Conservation (phyloP, 2,113 vertebrate species). For the Amazona vittata region DNA sequence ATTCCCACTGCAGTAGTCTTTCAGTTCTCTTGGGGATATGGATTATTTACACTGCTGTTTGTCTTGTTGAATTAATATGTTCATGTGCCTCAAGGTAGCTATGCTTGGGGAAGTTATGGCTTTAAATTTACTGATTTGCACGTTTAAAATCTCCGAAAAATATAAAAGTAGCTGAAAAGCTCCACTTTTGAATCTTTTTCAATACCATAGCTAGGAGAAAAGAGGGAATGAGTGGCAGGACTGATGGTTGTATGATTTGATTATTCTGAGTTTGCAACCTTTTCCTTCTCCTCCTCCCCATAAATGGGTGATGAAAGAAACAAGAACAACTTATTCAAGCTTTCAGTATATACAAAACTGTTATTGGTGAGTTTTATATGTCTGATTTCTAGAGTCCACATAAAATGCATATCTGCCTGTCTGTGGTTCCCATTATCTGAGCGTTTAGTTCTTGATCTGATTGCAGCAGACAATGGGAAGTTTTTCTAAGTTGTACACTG, state of each 20-base stretch:
- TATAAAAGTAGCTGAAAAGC: not conserved
- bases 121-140: not conserved
- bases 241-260: not conserved
- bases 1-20: not conserved
- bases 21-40: not conserved
- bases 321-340: not conserved
- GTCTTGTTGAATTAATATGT: not conserved
- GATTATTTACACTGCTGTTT: not conserved
- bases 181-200: not conserved
- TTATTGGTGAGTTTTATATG: not conserved
- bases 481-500: not conserved
- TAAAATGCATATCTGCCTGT: not conserved
- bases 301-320: not conserved
- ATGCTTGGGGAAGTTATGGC: not conserved
- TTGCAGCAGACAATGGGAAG: not conserved
- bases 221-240: not conserved
- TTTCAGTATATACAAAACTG: not conserved
- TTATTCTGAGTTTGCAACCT: constrained; percentile 11
- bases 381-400: not conserved
- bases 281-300: not conserved
- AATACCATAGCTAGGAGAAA: not conserved
- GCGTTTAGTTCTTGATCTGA: not conserved
- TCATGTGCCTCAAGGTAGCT: not conserved
- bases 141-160: not conserved
- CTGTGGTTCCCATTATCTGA: not conserved